phyloP scores from a whole-genome alignment of 2,113 vertebrate genomes.

The Mustelus asterias region DNA sequence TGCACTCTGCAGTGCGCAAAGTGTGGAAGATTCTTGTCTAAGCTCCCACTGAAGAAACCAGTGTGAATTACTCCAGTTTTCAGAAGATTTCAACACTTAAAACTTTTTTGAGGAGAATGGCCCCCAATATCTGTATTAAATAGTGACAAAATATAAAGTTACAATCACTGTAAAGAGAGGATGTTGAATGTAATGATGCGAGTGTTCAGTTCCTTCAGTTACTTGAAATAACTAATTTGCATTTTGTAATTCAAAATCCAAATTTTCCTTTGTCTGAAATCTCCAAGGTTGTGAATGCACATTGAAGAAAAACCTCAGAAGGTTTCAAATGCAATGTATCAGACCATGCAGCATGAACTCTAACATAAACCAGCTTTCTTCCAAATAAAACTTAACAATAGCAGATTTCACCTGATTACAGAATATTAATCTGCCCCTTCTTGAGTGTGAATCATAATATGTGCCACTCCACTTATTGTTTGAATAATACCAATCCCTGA shows the following conservation, averaged over 20 bases:
- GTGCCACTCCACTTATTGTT: not conserved
- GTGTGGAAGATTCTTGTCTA: too few relatives aligned
- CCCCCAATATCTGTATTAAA: conserved; percentile 52
- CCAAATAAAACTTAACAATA: not conserved
- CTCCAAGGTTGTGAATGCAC: conserved; percentile 35
- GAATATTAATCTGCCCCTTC: not conserved
- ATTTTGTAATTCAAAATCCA: conserved; percentile 72
- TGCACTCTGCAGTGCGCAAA: too few relatives aligned
- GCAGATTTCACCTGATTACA: not conserved
- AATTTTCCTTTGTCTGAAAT: conserved; percentile 61
- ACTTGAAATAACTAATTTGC: conserved; percentile 63
- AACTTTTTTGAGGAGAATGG: too few relatives aligned
- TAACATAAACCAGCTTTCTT: not conserved
- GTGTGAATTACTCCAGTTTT: too few relatives aligned
- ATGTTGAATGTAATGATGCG: conserved; percentile 81
- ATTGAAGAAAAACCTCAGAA: conserved; percentile 39
- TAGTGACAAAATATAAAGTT: conserved; percentile 63
- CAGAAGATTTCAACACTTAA: too few relatives aligned
- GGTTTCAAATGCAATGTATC: conserved; percentile 55
- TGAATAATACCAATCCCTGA: not conserved
- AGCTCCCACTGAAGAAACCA: too few relatives aligned
- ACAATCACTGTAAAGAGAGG: conserved; percentile 67
- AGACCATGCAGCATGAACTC: not conserved
- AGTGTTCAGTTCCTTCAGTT: conserved; percentile 69
- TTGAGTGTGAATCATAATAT: not conserved